Evolutionary conservation across 2,113 vertebrate species (phyloP).

Genomic region (Seriola rivoliana): DNA sequence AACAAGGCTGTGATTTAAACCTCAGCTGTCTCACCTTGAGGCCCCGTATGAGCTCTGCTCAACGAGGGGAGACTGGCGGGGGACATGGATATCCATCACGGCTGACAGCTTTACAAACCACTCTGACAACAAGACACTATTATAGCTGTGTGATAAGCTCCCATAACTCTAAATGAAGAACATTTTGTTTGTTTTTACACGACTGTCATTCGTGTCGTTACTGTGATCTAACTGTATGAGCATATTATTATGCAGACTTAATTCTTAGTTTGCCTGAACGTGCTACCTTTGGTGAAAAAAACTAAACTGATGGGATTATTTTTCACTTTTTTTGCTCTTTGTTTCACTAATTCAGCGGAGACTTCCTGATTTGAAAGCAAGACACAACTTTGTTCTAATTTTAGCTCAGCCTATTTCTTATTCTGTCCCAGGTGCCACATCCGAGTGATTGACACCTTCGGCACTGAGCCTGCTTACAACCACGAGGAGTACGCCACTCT

Average conservation of each 20-base stretch:
- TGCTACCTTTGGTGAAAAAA: not conserved
- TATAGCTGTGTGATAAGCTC: not conserved
- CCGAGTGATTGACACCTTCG: slow-evolving; percentile 96
- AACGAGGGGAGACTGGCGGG: not conserved
- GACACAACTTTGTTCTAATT: slow-evolving; percentile 27
- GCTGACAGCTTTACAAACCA: slow-evolving; percentile 33
- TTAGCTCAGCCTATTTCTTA: slow-evolving; percentile 18
- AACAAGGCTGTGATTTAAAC: slow-evolving; percentile 52
- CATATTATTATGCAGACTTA: not conserved
- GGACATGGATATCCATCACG: slow-evolving; percentile 32
- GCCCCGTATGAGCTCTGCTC: not conserved
- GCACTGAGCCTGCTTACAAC: slow-evolving; percentile 96
- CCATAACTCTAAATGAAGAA: slow-evolving; percentile 8
- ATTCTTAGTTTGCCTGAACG: not conserved
- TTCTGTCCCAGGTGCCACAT: slow-evolving; percentile 90
- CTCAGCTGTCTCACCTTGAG: slow-evolving; percentile 61
- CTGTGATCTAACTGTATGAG: not conserved
- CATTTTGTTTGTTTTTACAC: not conserved
- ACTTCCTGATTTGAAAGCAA: slow-evolving; percentile 17
- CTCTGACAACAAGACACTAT: not conserved
- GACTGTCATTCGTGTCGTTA: not conserved
- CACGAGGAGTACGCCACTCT: slow-evolving; percentile 96
- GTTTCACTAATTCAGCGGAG: not conserved
- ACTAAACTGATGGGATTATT: not conserved
- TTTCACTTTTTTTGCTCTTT: not conserved